Conservation (phyloP, 2,888 invertebrate genomes). For the Antheraea assamensis region DNA sequence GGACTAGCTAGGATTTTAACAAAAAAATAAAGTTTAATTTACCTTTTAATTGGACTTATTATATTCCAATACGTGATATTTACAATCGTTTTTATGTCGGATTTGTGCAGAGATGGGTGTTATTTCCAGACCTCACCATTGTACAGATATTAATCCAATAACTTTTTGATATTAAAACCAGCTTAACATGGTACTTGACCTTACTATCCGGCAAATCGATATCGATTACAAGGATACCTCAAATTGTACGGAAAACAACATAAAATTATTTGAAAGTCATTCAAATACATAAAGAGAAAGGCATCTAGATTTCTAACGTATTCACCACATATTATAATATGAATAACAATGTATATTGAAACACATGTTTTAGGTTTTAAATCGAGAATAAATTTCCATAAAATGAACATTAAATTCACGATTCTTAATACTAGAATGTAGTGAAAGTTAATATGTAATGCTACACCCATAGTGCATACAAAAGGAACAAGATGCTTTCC, state of each 20-base stretch:
- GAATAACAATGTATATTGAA: slow-evolving; percentile 1
- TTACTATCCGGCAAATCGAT: too few relatives aligned
- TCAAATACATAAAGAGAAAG: neutral
- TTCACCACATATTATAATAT: neutral
- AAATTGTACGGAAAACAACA: neutral
- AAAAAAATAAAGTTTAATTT: too few relatives aligned
- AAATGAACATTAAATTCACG: slow-evolving; percentile 5
- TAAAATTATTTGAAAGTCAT: neutral
- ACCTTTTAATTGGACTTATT: too few relatives aligned
- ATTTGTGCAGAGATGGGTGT: too few relatives aligned
- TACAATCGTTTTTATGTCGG: too few relatives aligned
- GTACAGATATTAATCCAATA: too few relatives aligned
- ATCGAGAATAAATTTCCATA: slow-evolving; percentile 2
- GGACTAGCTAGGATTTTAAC: too few relatives aligned
- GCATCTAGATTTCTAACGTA: neutral
- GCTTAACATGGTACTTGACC: too few relatives aligned
- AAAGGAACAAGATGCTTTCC: neutral
- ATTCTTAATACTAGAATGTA: neutral
- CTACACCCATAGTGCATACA: neutral
- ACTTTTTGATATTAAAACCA: too few relatives aligned
- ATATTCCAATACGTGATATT: too few relatives aligned
- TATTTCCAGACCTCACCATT: too few relatives aligned
- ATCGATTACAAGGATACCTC: too few relatives aligned
- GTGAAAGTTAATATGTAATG: slow-evolving; percentile 6
- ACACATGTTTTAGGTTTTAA: slow-evolving; percentile 6